Base-by-base conservation (phyloP, 2,888 invertebrate species). In the Drosophila barbarae region DNA sequence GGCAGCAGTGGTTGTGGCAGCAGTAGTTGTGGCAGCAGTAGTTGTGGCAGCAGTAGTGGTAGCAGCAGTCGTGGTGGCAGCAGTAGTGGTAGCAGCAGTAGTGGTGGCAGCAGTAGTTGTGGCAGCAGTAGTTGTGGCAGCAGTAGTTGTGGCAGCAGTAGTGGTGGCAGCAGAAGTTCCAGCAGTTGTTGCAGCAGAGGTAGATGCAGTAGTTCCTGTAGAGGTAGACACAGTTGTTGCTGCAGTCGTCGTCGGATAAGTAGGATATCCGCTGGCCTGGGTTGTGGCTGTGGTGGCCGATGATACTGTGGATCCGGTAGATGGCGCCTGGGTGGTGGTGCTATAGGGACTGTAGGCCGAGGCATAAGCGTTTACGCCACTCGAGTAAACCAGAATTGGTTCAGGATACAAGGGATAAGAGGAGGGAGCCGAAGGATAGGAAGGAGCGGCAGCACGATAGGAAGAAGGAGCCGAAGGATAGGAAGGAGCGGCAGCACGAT, bases 331-430 rank as follows among this genome's bases (percentile, higher is more conserved):
- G 34, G 59, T 58, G 15, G 59, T 42, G 30, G 38, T 12, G 2
- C 38, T 44, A 32, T 58, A 54, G 3, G 46, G 30, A 13, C 26
- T 39, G 1, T 57, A 32, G 9, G 58, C 59, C 6, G 46, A 18
- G 15, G 60, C 53, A 23, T 69, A 69, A n/a, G 69, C 35, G 5
- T 49, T n/a, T 10, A 2, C 23, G 23, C 32, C 18, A 9, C 35
- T 47, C 12, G 49, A n/a, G 34, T 55, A 50, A 6, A 13, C 28
- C 23, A 18, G n/a, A 18, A 32, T 13, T 5, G 30, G 49, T 10
- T 49, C 3, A 7, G 49, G 34, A 15, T 39, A 39, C 4, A 26
- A 32, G 1, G 46, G 6, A 12, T 42, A 53, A 0, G 26, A 5
- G 35, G 23, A 15, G 2, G 30, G 56, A 3, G 36, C 23, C 0